phyloP scores from a whole-genome alignment of 2,113 vertebrate species.

The Porphyrio hochstetteri region DNA sequence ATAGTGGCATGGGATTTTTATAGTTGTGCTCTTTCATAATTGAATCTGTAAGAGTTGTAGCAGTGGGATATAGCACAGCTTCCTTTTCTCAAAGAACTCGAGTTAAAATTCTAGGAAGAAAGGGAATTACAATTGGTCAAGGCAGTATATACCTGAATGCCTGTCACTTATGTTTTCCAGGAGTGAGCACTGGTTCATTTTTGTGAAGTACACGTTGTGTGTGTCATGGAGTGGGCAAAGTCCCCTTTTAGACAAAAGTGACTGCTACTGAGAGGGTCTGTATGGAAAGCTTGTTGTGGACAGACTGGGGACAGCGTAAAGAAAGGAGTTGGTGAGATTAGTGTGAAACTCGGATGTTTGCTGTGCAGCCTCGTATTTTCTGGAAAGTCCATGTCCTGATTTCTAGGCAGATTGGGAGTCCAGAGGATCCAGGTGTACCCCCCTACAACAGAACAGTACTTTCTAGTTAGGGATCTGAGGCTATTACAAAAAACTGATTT shows the following conservation, averaged over 20 bases:
- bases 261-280: neutral
- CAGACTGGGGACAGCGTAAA: neutral
- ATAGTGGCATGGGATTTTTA: neutral
- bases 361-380: neutral
- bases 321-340: neutral
- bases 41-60: neutral
- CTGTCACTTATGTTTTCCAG: neutral
- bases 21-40: neutral
- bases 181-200: neutral
- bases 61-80: neutral
- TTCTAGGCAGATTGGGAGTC: neutral
- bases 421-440: neutral
- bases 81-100: neutral
- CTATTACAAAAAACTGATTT: neutral
- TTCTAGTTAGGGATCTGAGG: neutral
- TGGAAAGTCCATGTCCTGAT: neutral
- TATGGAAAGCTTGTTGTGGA: neutral
- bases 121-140: neutral
- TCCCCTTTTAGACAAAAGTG: neutral
- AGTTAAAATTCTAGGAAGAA: neutral
- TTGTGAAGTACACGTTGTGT: accelerated
- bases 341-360: neutral
- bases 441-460: neutral
- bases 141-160: neutral
- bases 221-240: neutral